Evolutionary conservation across 2,797 vertebrate genomes (phyloP).

Genomic region (Danionella dracula): DNA sequence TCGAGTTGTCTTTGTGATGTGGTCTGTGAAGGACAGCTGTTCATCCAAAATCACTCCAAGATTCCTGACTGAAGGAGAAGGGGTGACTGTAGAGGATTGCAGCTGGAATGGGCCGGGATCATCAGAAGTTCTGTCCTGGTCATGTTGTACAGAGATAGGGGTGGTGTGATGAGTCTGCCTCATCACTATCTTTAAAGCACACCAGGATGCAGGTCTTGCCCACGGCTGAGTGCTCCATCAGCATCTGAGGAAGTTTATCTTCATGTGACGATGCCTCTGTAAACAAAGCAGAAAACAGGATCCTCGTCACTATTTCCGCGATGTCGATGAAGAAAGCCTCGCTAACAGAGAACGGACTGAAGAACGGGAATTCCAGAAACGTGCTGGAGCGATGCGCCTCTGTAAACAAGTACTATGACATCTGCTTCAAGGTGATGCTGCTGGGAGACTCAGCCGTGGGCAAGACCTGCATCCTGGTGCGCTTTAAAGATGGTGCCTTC

Average conservation of each 20-base stretch:
- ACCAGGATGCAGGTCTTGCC: slow-evolving; percentile 82
- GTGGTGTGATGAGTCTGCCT: slow-evolving; percentile 82
- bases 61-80: too few species aligned
- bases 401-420: slow-evolving; percentile 74
- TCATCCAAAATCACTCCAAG: too few species aligned
- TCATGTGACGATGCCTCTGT: slow-evolving; percentile 51
- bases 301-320: slow-evolving; percentile 41
- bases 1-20: too few species aligned
- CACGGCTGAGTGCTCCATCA: slow-evolving; percentile 69
- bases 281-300: background rate
- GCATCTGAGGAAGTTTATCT: slow-evolving; percentile 17
- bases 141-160: too few species aligned
- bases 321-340: slow-evolving; percentile 69
- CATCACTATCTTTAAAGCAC: slow-evolving; percentile 81
- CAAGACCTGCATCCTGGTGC: slow-evolving; percentile 80
- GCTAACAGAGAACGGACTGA: slow-evolving; percentile 64
- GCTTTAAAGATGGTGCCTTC: slow-evolving; percentile 83
- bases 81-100: too few species aligned
- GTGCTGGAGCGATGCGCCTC: slow-evolving; percentile 74
- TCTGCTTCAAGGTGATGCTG: slow-evolving; percentile 74
- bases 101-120: too few species aligned
- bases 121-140: too few species aligned
- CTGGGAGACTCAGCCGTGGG: slow-evolving; percentile 80
- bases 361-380: slow-evolving; percentile 73
- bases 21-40: too few species aligned